Conservation (phyloP, 2,113 vertebrate species). For the Echinops telfairi region DNA sequence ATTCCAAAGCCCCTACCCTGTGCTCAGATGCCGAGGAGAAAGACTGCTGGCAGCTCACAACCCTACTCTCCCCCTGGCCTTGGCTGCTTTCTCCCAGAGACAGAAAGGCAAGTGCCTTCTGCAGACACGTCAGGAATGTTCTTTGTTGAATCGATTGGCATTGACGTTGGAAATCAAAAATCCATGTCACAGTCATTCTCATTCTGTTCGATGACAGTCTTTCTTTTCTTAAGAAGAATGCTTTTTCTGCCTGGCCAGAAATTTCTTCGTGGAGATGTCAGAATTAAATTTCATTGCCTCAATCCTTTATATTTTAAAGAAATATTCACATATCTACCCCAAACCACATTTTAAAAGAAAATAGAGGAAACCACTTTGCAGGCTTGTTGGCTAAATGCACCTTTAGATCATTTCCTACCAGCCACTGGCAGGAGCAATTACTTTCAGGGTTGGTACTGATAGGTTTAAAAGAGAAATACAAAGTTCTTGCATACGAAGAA, state of each 20-base stretch:
- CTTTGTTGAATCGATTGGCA: neutral
- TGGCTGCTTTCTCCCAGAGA: conserved; percentile 25
- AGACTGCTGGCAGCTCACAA: neutral
- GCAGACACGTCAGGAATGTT: neutral
- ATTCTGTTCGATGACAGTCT: conserved; percentile 30
- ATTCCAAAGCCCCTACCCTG: neutral
- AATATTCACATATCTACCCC: conserved; percentile 24
- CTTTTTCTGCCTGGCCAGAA: conserved; percentile 55
- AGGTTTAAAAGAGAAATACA: neutral
- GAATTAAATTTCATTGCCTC: conserved; percentile 41
- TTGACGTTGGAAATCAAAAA: conserved; percentile 41
- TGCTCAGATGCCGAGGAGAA: neutral
- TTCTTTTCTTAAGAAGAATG: conserved; percentile 47
- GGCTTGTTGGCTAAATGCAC: neutral
- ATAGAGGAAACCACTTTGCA: neutral
- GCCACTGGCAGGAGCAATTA: neutral
- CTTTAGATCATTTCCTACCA: neutral
- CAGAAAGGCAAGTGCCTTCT: neutral
- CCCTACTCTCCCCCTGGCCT: neutral
- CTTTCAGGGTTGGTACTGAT: neutral
- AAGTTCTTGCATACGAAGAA: neutral
- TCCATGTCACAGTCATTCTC: conserved; percentile 49
- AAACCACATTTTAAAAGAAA: conserved; percentile 22
- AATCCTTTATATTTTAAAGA: conserved; percentile 58
- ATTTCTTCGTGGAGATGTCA: conserved; percentile 61